Conservation (phyloP, 2,888 invertebrate species). For the Philonicus albiceps region DNA sequence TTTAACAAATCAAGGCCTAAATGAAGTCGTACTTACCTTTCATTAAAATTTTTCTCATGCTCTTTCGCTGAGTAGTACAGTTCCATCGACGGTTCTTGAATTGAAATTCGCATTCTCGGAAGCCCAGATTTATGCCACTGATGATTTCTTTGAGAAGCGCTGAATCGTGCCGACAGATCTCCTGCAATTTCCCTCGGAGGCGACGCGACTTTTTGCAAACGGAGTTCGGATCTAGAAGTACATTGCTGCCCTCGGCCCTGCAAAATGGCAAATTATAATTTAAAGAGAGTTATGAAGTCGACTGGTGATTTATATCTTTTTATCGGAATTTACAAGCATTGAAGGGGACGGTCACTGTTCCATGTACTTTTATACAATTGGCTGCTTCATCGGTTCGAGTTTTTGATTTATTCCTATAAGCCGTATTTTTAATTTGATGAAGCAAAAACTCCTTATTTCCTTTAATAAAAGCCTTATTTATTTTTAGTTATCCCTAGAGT, state of each 20-base stretch:
- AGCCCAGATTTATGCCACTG: slow-evolving; percentile 82
- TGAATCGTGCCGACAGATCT: slow-evolving; percentile 86
- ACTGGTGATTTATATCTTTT: not conserved
- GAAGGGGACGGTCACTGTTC: not conserved
- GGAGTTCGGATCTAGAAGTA: slow-evolving; percentile 87
- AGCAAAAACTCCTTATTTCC: not conserved
- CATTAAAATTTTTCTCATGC: slow-evolving; percentile 83
- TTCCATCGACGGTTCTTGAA: slow-evolving; percentile 88
- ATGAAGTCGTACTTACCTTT: slow-evolving; percentile 71
- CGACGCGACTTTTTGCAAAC: slow-evolving; percentile 87
- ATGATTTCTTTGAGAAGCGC: slow-evolving; percentile 83
- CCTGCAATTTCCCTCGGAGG: slow-evolving; percentile 75
- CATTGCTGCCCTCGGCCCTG: slow-evolving; percentile 85
- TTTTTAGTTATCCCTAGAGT: not conserved
- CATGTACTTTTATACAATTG: not conserved
- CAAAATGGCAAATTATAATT: slow-evolving; percentile 45
- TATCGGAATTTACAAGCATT: not conserved
- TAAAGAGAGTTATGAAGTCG: not conserved
- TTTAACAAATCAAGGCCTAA: slow-evolving; percentile 50
- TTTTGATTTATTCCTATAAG: not conserved
- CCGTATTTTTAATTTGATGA: not conserved
- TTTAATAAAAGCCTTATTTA: not conserved
- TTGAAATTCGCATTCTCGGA: slow-evolving; percentile 87
- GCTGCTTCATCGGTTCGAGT: not conserved
- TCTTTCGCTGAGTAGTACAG: slow-evolving; percentile 81